phyloP scores from a whole-genome alignment of 2,888 invertebrate genomes.

The Coelinius sp. region DNA sequence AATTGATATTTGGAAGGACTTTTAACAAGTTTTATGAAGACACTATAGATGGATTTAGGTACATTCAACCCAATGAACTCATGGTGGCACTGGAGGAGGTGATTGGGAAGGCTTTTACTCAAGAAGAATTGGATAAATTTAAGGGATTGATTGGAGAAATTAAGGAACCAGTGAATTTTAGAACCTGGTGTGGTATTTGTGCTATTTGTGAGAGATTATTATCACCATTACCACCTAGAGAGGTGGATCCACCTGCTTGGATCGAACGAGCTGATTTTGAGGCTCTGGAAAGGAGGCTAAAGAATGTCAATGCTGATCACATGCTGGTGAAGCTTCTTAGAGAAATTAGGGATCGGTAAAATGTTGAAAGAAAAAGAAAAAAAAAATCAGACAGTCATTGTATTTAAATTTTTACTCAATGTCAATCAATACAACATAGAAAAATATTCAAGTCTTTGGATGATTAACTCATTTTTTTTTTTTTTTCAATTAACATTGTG shows the following conservation, averaged over 20 bases:
- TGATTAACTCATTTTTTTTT: background rate
- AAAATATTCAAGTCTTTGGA: slow-evolving; percentile 23
- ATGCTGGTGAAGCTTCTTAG: slow-evolving; percentile 55
- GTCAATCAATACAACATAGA: slow-evolving; percentile 21
- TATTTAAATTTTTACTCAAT: slow-evolving; percentile 11
- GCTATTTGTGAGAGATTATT: slow-evolving; percentile 83
- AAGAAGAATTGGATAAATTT: slow-evolving; percentile 72
- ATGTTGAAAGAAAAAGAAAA: too few species aligned
- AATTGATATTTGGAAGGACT: slow-evolving; percentile 58
- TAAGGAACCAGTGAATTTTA: slow-evolving; percentile 75
- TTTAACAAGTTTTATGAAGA: slow-evolving; percentile 60
- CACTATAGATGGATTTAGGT: slow-evolving; percentile 54
- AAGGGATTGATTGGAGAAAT: slow-evolving; percentile 71
- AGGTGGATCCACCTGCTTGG: slow-evolving; percentile 76
- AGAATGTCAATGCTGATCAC: slow-evolving; percentile 41
- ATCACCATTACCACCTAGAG: slow-evolving; percentile 74
- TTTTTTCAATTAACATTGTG: slow-evolving; percentile 1
- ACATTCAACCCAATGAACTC: slow-evolving; percentile 52
- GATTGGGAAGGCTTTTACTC: slow-evolving; percentile 77
- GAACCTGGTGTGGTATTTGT: slow-evolving; percentile 85
- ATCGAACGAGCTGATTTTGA: slow-evolving; percentile 64
- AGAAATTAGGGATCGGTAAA: slow-evolving; percentile 56
- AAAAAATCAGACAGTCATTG: background rate
- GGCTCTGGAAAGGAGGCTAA: slow-evolving; percentile 58
- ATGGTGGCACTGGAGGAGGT: slow-evolving; percentile 71